Evolutionary conservation across 53 echinoderm and acorn worm species (phyloP).

Genomic region (Antedon mediterranea): DNA sequence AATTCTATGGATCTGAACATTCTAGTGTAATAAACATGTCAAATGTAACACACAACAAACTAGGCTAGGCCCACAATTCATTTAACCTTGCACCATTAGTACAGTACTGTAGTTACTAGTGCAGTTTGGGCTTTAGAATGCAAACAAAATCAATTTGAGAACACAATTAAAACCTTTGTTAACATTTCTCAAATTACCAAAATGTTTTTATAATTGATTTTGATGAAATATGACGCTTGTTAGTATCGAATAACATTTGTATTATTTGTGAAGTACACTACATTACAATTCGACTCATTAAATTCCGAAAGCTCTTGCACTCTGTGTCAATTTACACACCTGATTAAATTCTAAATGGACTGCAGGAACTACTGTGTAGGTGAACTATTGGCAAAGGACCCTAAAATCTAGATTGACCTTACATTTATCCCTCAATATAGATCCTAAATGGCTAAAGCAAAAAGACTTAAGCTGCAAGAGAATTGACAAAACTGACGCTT

Average conservation of each 20-base stretch:
- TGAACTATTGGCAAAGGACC: too few relatives aligned
- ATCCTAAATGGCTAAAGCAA: too few relatives aligned
- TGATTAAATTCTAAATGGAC: neutral
- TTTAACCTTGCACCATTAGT: too few relatives aligned
- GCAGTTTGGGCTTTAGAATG: neutral
- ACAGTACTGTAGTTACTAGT: too few relatives aligned
- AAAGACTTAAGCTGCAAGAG: too few relatives aligned
- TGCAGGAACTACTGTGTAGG: neutral
- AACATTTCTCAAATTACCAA: neutral
- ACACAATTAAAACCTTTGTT: neutral
- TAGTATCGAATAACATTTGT: neutral
- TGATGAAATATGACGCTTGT: neutral
- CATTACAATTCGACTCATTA: neutral
- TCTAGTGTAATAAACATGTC: too few relatives aligned
- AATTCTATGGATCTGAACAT: too few relatives aligned
- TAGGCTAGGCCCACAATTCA: too few relatives aligned
- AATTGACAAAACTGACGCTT: too few relatives aligned
- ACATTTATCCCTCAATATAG: too few relatives aligned
- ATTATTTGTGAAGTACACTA: neutral
- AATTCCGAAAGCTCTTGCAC: neutral
- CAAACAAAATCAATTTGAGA: neutral
- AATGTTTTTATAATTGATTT: neutral
- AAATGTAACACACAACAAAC: too few relatives aligned
- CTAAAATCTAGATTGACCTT: too few relatives aligned
- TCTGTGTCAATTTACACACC: neutral